Evolutionary conservation across 2,888 invertebrate genomes (phyloP), one percentile per base, ranked within the genome.

Genomic region (Sympetrum striolatum): DNA sequence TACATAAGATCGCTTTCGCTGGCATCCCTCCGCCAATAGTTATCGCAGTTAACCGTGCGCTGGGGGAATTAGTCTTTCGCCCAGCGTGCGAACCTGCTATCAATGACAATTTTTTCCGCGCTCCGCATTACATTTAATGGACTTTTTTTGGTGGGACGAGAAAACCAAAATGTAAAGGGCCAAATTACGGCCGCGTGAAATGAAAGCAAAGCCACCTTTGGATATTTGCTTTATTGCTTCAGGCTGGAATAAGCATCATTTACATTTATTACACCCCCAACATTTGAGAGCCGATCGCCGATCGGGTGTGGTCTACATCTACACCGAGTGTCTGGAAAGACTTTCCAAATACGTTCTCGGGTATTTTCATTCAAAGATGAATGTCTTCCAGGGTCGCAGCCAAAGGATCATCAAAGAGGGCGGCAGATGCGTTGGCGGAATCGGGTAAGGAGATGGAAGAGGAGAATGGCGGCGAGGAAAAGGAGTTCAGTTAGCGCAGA

Each of bases 1-100:
- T 86, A 86, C 60, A 64, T 25, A 60, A 60, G 60, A 86, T 86
- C 86, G 60, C 60, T 48, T 86, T 86, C 64, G 86, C 86, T 58
- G 58, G 86, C 86, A 60, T 86, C 35, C 18, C 60, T 35, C 37
- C 86, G 37, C 39, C 86, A 60, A 60, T 60, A 60, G 58, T 37
- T 31, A n/a, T 39, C 22, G 86, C 37, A 60, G 60, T 58, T 60
- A 37, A 60, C 86, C 60, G 60, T 35, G 60, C 60, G 31, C 60
- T 37, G 22, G 37, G 58, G 64, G n/a, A 31, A 60, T 37, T 86
- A 60, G 64, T 22, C 86, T 0, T 37, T 37, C 15, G 4, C 6
- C 18, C 64, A 35, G 14, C 18, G 37, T n/a, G 22, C 37, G n/a
- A 5, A 15, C n/a, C 58, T 35, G 37, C 60, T 15, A 14, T 73